These are phyloP conservation scores for Lasioglossum pauxillum DNA, from an alignment of 2,888 invertebrate genomes.

Conservation along the genomic window DNA sequence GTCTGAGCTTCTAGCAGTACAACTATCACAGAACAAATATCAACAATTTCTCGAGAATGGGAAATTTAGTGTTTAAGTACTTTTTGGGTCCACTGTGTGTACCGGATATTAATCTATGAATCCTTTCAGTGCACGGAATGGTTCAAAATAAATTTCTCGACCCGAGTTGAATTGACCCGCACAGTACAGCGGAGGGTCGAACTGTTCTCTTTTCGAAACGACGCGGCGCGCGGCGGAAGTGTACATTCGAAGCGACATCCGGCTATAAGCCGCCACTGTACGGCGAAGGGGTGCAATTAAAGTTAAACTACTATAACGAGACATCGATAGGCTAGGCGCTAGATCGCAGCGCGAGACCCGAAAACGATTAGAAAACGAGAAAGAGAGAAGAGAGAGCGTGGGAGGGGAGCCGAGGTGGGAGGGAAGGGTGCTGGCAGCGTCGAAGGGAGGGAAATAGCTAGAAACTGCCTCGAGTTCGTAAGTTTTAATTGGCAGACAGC, in stretches of 20 bases:
- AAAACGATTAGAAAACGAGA: constrained; percentile 64
- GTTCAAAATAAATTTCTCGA: background rate
- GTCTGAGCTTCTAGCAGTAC: background rate
- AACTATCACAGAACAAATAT: background rate
- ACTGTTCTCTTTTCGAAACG: background rate
- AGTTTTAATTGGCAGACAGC: constrained; percentile 77
- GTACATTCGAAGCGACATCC: constrained; percentile 38
- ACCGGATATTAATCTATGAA: background rate
- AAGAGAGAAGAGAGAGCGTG: constrained; percentile 7
- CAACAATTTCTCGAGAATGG: background rate
- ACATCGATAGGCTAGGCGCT: constrained; percentile 63
- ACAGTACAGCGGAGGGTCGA: background rate
- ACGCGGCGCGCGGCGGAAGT: background rate
- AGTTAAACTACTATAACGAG: constrained; percentile 71
- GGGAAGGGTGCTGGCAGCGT: constrained; percentile 1
- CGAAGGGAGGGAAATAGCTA: constrained; percentile 38
- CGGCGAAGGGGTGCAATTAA: constrained; percentile 59
- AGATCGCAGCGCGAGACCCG: constrained; percentile 49
- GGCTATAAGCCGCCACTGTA: constrained; percentile 26
- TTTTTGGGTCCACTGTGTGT: background rate
- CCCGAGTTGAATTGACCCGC: background rate
- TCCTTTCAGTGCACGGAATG: background rate
- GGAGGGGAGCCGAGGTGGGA: background rate
- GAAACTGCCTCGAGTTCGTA: constrained; percentile 68
- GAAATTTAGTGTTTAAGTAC: background rate